These are phyloP conservation scores for Hoplostethus atlanticus DNA, from an alignment of 2,797 vertebrate species.

Conservation along the genomic window DNA sequence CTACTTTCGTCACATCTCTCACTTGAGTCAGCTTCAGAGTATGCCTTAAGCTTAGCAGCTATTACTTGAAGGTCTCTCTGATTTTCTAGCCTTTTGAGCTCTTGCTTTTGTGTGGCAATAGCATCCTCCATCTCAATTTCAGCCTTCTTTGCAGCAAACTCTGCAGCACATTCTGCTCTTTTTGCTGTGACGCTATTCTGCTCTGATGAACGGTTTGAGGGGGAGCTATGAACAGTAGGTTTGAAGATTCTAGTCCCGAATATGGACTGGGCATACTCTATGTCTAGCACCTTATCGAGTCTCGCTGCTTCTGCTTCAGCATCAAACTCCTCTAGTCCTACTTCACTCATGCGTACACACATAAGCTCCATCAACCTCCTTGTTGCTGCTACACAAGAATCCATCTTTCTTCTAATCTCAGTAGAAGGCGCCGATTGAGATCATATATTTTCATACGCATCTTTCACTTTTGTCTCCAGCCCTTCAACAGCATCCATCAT, in stretches of 20 bases:
- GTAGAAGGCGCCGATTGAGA: conserved; percentile 22
- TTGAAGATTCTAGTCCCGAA: too few relatives aligned
- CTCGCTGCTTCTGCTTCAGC: too few relatives aligned
- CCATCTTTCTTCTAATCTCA: conserved; percentile 42
- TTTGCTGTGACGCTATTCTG: conserved; percentile 1
- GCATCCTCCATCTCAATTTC: too few relatives aligned
- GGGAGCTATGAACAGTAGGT: not conserved
- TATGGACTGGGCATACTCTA: too few relatives aligned
- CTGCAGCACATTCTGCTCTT: too few relatives aligned
- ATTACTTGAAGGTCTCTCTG: too few relatives aligned
- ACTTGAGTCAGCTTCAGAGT: not conserved
- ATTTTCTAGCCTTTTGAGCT: too few relatives aligned
- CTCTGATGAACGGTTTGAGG: conserved; percentile 7
- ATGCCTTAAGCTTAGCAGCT: too few relatives aligned
- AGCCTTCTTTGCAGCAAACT: too few relatives aligned
- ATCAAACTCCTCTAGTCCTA: conserved; percentile 46
- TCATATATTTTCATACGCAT: conserved; percentile 23
- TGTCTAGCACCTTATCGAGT: too few relatives aligned
- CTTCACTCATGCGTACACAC: conserved; percentile 43
- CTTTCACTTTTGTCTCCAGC: conserved; percentile 26
- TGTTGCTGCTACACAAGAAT: conserved; percentile 49
- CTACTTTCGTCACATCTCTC: not conserved
- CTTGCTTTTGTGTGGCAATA: too few relatives aligned
- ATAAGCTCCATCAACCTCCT: conserved; percentile 31
- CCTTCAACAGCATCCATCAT: conserved; percentile 44